Percentiles rank a stretch among this genome's conserved stretches.
phyloP scores from a whole-genome alignment of 2,888 invertebrate genomes.

The Spilarctia lutea region DNA sequence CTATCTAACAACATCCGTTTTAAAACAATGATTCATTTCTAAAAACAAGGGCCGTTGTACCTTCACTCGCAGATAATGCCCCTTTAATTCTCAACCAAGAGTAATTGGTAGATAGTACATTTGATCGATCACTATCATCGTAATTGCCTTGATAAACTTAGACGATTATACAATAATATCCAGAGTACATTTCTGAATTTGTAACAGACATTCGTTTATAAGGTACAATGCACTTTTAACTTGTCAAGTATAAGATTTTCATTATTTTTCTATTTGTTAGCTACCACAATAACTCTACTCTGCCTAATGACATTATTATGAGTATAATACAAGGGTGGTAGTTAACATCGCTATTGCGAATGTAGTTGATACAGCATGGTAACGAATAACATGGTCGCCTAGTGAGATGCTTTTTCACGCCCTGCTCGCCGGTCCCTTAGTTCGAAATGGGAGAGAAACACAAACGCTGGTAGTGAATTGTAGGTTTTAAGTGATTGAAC shows the following conservation, averaged over 20 bases:
- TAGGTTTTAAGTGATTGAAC: too few species aligned
- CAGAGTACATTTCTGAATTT: conserved; percentile 55
- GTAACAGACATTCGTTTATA: conserved; percentile 21
- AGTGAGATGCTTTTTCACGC: too few species aligned
- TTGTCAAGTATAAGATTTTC: neutral
- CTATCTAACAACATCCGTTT: conserved; percentile 45
- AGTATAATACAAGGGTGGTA: too few species aligned
- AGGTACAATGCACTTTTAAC: neutral
- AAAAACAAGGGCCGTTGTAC: conserved; percentile 51
- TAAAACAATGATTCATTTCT: conserved; percentile 50
- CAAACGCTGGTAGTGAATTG: too few species aligned
- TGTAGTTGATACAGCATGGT: too few species aligned
- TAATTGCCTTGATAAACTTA: conserved; percentile 74
- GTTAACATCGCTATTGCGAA: too few species aligned
- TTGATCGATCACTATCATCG: conserved; percentile 73
- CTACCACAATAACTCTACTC: too few species aligned
- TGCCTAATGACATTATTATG: too few species aligned
- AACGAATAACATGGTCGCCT: too few species aligned
- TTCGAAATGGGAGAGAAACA: too few species aligned
- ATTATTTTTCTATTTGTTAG: too few species aligned
- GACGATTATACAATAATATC: conserved; percentile 58
- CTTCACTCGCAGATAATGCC: conserved; percentile 60
- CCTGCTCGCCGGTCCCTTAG: too few species aligned
- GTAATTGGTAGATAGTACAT: conserved; percentile 66
- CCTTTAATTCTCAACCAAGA: conserved; percentile 62